Evolutionary conservation across 2,113 vertebrate species (phyloP).

Genomic region (Nanger granti): DNA sequence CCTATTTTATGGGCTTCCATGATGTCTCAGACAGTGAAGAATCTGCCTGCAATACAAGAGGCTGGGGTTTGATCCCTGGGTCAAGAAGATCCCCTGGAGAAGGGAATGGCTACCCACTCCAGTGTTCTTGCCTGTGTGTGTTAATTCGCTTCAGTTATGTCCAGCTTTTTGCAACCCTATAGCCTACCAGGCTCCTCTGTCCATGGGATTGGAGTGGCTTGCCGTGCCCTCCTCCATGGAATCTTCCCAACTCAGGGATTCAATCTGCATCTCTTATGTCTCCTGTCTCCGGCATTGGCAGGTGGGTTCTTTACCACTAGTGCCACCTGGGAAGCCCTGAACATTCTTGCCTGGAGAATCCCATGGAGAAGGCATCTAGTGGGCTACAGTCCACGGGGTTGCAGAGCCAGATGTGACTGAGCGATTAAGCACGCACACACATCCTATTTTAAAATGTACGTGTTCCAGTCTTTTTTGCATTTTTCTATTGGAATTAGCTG

Average conservation of each 20-base stretch:
- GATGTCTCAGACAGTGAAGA: not conserved
- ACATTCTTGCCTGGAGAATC: not conserved
- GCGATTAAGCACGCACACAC: not conserved
- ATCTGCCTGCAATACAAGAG: not conserved
- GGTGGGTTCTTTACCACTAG: not conserved
- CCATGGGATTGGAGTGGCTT: not conserved
- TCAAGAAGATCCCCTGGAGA: not conserved
- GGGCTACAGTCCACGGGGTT: not conserved
- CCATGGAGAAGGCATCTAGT: not conserved
- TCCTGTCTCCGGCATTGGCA: not conserved
- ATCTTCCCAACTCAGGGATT: not conserved
- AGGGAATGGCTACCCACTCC: not conserved
- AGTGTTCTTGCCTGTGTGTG: not conserved
- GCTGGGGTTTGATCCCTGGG: not conserved
- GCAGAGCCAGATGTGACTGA: fast-evolving
- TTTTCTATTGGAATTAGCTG: not conserved
- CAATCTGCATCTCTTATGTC: not conserved
- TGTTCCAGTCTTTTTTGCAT: not conserved
- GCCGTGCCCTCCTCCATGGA: not conserved
- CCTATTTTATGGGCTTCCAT: not conserved
- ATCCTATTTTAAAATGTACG: not conserved
- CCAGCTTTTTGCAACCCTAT: not conserved
- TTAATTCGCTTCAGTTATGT: not conserved
- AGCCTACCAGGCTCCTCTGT: not conserved
- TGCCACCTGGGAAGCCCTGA: not conserved